These are phyloP conservation scores for Anthoptus insignis DNA, from an alignment of 2,888 invertebrate genomes.

Conservation along the genomic window DNA sequence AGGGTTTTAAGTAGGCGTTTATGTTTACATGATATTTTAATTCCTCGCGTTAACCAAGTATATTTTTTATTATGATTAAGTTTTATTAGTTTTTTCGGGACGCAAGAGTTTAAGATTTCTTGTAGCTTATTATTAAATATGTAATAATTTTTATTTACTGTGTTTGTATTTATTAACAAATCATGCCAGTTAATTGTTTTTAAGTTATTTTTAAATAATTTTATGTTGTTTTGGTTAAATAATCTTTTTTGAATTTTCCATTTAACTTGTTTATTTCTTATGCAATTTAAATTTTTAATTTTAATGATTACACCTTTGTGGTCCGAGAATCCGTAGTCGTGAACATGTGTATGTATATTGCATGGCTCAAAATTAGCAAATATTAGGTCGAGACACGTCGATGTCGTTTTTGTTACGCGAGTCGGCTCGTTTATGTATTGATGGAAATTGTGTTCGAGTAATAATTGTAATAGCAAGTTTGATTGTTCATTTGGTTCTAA, in stretches of 20 bases:
- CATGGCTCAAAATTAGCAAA: constrained; percentile 39
- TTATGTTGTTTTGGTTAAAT: constrained; percentile 19
- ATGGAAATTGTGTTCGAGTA: constrained; percentile 34
- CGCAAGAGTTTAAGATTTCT: constrained; percentile 19
- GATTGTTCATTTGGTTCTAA: constrained; percentile 6
- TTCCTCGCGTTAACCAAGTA: too few species aligned
- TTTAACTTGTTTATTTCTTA: neutral
- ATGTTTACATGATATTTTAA: too few species aligned
- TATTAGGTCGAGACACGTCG: constrained; percentile 42
- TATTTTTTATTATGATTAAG: too few species aligned
- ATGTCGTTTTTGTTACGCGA: constrained; percentile 28
- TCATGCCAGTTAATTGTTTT: constrained; percentile 23
- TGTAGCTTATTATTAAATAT: constrained; percentile 14
- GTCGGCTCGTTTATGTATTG: constrained; percentile 41
- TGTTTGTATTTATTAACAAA: constrained; percentile 26
- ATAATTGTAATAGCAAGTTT: constrained; percentile 23
- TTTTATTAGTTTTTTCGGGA: constrained; percentile 27
- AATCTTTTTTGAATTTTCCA: neutral
- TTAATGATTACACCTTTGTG: neutral
- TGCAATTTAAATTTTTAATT: neutral
- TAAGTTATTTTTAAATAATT: constrained; percentile 28
- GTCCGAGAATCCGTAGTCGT: neutral
- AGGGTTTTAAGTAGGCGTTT: too few species aligned
- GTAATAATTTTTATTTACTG: constrained; percentile 38
- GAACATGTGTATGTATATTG: neutral